Conservation (phyloP, 1,140 invertebrate genomes). For the Brachionus angularis region DNA sequence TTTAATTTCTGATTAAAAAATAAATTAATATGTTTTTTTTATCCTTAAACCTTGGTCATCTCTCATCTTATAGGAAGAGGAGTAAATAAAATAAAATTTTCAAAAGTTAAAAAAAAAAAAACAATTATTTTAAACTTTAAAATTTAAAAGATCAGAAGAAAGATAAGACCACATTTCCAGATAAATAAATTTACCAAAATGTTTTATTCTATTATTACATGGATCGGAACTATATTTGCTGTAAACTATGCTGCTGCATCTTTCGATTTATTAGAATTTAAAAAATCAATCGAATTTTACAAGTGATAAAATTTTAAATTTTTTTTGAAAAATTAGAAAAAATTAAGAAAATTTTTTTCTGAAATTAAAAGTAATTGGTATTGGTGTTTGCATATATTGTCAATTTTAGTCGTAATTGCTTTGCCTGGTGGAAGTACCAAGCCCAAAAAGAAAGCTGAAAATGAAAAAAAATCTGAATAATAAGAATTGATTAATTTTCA, state of each 20-base stretch:
- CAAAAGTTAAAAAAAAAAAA: too few relatives aligned
- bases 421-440: constrained; percentile 36
- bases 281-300: constrained; percentile 36
- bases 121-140: neutral
- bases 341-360: neutral
- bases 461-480: neutral
- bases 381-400: constrained; percentile 17
- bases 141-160: constrained; percentile 64
- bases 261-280: constrained; percentile 76
- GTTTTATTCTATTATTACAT: constrained; percentile 74
- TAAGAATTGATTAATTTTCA: constrained; percentile 4
- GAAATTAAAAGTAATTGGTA: constrained; percentile 7
- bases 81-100: constrained; percentile 18
- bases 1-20: too few relatives aligned
- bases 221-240: constrained; percentile 70
- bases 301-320: neutral
- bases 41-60: neutral
- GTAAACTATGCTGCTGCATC: constrained; percentile 80
- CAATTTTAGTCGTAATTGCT: neutral
- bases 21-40: neutral
- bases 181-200: constrained; percentile 63
- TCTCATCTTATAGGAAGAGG: constrained; percentile 17
- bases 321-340: neutral
- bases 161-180: constrained; percentile 72
- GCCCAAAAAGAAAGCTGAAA: neutral